Conservation (phyloP, 2,888 invertebrate species). For the Disparrhopalites patrizii region DNA sequence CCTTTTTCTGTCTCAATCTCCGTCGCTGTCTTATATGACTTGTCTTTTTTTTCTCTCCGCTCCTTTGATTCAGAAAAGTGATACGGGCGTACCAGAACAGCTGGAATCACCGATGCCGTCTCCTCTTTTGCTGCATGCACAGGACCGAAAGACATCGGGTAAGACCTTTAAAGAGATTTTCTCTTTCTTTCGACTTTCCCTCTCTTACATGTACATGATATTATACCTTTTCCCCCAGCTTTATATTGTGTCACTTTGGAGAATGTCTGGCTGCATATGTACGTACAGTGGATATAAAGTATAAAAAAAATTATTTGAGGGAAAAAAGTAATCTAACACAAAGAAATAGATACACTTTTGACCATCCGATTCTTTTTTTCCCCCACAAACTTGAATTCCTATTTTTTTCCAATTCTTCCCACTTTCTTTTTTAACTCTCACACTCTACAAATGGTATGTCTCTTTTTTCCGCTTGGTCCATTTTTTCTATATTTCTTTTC, state of each 20-base stretch:
- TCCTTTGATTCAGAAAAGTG: conserved; percentile 63
- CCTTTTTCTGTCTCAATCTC: not conserved
- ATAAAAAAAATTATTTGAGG: no score
- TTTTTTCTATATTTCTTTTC: no score
- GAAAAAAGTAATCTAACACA: no score
- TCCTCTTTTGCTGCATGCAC: conserved; percentile 77
- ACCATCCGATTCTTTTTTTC: not conserved
- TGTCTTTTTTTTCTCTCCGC: not conserved
- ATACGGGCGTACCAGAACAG: conserved; percentile 80
- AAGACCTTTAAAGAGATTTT: conserved; percentile 48
- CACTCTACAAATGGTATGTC: no score
- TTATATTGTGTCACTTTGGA: not conserved
- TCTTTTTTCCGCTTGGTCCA: no score
- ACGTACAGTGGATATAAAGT: no score
- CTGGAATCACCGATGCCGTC: conserved; percentile 77
- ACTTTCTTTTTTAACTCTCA: not conserved
- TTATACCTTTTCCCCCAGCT: no score
- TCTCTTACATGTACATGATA: no score
- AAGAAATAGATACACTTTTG: not conserved
- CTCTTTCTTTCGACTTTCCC: no score
- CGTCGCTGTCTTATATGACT: no score
- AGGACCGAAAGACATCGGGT: conserved; percentile 69
- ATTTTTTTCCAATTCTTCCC: not conserved
- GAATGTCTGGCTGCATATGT: not conserved
- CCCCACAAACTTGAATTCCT: not conserved